Conservation (phyloP, 2,797 vertebrate genomes). For the Melanotaenia boesemani region DNA sequence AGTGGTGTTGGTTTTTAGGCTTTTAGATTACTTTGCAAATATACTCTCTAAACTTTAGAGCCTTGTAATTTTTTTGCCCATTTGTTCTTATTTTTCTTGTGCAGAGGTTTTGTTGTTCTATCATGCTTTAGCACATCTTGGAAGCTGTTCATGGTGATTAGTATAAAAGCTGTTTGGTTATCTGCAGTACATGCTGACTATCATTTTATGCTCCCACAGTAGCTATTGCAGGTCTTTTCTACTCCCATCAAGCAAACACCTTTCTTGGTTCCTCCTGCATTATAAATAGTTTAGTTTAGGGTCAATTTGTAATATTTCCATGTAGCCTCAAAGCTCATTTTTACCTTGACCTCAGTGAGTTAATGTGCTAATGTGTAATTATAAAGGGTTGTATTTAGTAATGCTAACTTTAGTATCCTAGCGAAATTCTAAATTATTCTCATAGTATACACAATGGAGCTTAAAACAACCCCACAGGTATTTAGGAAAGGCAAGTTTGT, state of each 20-base stretch:
- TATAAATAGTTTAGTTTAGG: slow-evolving; percentile 38
- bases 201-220: slow-evolving; percentile 28
- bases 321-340: slow-evolving; percentile 54
- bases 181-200: slow-evolving; percentile 26
- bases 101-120: slow-evolving; percentile 38
- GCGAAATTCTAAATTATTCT: slow-evolving; percentile 5
- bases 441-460: not conserved
- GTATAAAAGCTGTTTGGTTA: slow-evolving; percentile 33
- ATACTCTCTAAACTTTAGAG: slow-evolving; percentile 28
- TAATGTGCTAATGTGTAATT: slow-evolving; percentile 7
- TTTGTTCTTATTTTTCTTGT: slow-evolving; percentile 20
- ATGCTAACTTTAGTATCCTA: not conserved
- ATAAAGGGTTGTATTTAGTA: slow-evolving; percentile 32
- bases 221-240: slow-evolving; percentile 38
- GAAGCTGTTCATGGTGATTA: slow-evolving; percentile 41
- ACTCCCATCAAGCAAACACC: slow-evolving; percentile 51
- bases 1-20: slow-evolving; percentile 49
- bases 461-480: too few species aligned
- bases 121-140: slow-evolving; percentile 38
- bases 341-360: slow-evolving; percentile 23
- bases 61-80: slow-evolving; percentile 32
- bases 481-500: too few species aligned
- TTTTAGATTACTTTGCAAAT: slow-evolving; percentile 53
- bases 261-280: slow-evolving; percentile 18
- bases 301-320: slow-evolving; percentile 35